phyloP scores from a whole-genome alignment of 2,888 invertebrate species.

The Oxytorus armatus region DNA sequence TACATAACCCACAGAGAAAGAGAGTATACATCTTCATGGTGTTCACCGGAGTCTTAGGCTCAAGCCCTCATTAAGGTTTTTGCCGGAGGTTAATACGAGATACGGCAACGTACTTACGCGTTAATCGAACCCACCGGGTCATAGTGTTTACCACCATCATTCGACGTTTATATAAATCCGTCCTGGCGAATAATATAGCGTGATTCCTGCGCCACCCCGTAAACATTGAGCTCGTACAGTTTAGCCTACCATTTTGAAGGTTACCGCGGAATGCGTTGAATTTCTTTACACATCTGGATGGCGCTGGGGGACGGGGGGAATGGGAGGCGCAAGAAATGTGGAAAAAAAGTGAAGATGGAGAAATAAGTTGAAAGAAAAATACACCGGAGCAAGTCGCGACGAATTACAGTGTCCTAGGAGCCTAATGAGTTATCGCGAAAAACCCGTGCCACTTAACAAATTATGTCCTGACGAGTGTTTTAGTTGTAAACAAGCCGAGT shows the following conservation, averaged over 20 bases:
- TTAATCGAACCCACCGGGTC: conserved; percentile 70
- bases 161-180: conserved; percentile 24
- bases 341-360: neutral
- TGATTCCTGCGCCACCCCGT: neutral
- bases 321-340: neutral
- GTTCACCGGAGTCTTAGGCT: conserved; percentile 56
- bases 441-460: conserved; percentile 49
- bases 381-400: conserved; percentile 17
- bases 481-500: conserved; percentile 55
- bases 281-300: neutral
- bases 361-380: conserved; percentile 5
- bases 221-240: conserved; percentile 1
- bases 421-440: conserved; percentile 55
- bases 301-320: neutral
- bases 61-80: conserved; percentile 70
- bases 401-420: conserved; percentile 51
- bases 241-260: conserved; percentile 13
- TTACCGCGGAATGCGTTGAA: neutral
- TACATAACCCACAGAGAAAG: conserved; percentile 10
- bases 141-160: conserved; percentile 63
- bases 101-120: conserved; percentile 70
- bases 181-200: conserved; percentile 1
- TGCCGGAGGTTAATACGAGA: conserved; percentile 69
- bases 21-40: conserved; percentile 67
- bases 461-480: conserved; percentile 45